Base-by-base conservation (phyloP, 2,113 vertebrate species). In the Muntiacus muntjak region DNA sequence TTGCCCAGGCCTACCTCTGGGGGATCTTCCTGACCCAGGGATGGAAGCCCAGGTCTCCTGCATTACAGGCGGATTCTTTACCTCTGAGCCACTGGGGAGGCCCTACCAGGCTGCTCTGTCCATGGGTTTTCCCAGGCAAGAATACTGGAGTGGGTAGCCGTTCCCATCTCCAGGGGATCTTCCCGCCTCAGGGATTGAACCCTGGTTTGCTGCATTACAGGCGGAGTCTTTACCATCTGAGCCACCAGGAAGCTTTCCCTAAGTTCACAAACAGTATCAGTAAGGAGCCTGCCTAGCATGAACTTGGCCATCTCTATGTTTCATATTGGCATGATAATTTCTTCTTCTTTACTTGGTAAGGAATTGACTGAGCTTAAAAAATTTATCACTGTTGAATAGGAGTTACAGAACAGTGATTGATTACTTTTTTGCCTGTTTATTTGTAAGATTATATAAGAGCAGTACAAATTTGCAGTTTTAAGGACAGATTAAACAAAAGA, bases 351-450 rank as follows among this genome's bases (percentile, higher is more conserved):
- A 62, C 43, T 93, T 86, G 58, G 30, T 90, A 83, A 81, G 21
- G 23, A 78, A 84, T 87, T 76, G 3, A 3, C 33, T 36, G 54
- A 55, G 40, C 10, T 87, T 89, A 58, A 95, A 91, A 87, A 74
- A 47, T 87, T 8, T 78, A 8, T 78, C 33, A 52, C 10, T 85
- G 40, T 89, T 94, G 17, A 62, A 25, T 78, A 91, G 45, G 28
- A 6, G 8, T 89, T 94, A 92, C 16, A 91, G 26, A 50, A 62
- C 25, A 91, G 1, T 36, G 45, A 36, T 91, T 93, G 28, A 78
- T 58, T 81, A 86, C 5, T 89, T 86, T 92, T 60, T 97, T 91
- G n/a, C 11, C n/a, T 93, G 54, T 95, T 92, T 84, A 55, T 76
- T 71, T 91, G 14, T 91, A 87, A 26, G 8, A 67, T 54, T 50